phyloP scores from a whole-genome alignment of 2,113 vertebrate species.

The Arenaria interpres region DNA sequence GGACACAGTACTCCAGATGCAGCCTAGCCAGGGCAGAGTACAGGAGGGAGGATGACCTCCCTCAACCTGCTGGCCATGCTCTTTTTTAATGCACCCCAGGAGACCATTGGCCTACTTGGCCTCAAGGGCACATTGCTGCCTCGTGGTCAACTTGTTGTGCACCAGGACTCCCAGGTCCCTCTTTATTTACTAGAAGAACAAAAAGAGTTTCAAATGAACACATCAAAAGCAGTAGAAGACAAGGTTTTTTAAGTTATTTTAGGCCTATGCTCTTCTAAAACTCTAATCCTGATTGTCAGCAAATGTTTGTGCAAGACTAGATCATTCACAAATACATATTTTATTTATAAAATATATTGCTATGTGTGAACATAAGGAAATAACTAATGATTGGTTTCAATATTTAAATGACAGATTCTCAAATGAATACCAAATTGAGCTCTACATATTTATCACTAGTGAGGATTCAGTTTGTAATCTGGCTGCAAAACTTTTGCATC shows the following conservation, averaged over 20 bases:
- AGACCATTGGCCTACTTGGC: too few relatives aligned
- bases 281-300: background rate
- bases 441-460: background rate
- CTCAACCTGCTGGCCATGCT: too few relatives aligned
- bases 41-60: too few relatives aligned
- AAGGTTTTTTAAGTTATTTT: background rate
- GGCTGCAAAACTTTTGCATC: background rate
- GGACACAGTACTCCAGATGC: too few relatives aligned
- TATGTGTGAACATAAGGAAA: background rate
- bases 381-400: background rate
- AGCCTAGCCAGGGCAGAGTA: too few relatives aligned
- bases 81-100: too few relatives aligned
- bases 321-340: background rate
- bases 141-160: too few relatives aligned
- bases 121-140: too few relatives aligned
- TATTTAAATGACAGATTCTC: background rate
- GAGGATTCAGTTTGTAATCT: background rate
- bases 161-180: too few relatives aligned
- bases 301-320: background rate
- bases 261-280: background rate
- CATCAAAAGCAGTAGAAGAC: background rate
- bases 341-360: background rate
- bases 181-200: background rate
- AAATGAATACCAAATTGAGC: background rate
- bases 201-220: background rate